phyloP scores from a whole-genome alignment of 2,888 invertebrate species.

The Cephonodes hylas region DNA sequence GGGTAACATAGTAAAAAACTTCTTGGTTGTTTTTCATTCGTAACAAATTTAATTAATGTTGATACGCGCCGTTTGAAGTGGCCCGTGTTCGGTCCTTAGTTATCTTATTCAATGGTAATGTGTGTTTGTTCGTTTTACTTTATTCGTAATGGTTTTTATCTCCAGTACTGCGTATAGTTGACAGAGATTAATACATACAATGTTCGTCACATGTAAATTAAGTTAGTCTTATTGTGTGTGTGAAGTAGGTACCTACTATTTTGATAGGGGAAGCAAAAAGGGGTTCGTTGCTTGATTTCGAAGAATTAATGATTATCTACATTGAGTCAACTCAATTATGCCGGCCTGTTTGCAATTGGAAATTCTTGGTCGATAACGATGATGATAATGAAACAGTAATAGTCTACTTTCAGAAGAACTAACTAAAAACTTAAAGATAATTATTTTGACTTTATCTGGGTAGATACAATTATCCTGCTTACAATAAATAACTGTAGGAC shows the following conservation, averaged over 20 bases:
- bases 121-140: not conserved
- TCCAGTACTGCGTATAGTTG: not conserved
- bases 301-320: too few species aligned
- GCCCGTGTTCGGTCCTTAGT: not conserved
- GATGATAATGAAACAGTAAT: too few species aligned
- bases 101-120: conserved; percentile 1
- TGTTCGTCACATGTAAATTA: not conserved
- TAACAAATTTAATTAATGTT: conserved; percentile 77
- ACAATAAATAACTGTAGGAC: too few species aligned
- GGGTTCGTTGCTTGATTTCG: too few species aligned
- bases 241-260: not conserved
- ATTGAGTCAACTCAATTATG: too few species aligned
- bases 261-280: too few species aligned
- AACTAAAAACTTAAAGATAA: too few species aligned
- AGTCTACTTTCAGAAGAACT: too few species aligned
- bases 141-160: conserved; percentile 4
- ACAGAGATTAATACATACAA: not conserved
- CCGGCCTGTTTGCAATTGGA: too few species aligned
- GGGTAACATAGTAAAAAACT: conserved; percentile 66
- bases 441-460: too few species aligned
- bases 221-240: not conserved
- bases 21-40: conserved; percentile 56
- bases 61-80: conserved; percentile 49
- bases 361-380: too few species aligned
- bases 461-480: too few species aligned